Evolutionary conservation across 2,888 invertebrate species (phyloP).

Genomic region (Ommatoiulus sabulosus): DNA sequence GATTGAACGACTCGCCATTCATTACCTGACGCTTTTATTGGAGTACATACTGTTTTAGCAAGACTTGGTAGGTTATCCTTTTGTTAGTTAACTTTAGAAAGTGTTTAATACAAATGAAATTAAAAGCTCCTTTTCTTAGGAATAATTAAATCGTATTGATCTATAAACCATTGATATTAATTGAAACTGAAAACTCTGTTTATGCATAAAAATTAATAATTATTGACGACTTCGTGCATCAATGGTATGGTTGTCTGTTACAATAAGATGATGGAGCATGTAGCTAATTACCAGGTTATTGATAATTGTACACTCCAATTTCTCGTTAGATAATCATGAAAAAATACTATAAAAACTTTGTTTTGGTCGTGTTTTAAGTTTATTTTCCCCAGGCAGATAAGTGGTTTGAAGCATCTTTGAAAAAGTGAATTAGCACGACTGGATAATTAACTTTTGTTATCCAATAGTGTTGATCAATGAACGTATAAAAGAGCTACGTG

Average conservation of each 20-base stretch:
- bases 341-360: not conserved
- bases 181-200: not conserved
- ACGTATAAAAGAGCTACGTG: not conserved
- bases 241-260: not conserved
- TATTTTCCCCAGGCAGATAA: not conserved
- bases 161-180: not conserved
- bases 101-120: too few relatives aligned
- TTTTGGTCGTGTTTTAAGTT: not conserved
- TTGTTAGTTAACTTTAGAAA: too few relatives aligned
- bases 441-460: constrained; percentile 1
- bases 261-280: not conserved
- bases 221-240: not conserved
- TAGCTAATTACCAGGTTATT: not conserved
- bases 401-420: not conserved
- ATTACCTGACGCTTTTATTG: too few relatives aligned
- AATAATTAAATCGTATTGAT: too few relatives aligned
- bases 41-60: too few relatives aligned
- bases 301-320: not conserved
- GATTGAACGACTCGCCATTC: too few relatives aligned
- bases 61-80: too few relatives aligned
- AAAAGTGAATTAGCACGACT: not conserved
- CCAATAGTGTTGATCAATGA: constrained; percentile 14
- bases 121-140: too few relatives aligned
- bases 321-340: not conserved
- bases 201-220: not conserved